phyloP scores from a whole-genome alignment of 2,888 invertebrate genomes.

The Teleogryllus oceanicus region DNA sequence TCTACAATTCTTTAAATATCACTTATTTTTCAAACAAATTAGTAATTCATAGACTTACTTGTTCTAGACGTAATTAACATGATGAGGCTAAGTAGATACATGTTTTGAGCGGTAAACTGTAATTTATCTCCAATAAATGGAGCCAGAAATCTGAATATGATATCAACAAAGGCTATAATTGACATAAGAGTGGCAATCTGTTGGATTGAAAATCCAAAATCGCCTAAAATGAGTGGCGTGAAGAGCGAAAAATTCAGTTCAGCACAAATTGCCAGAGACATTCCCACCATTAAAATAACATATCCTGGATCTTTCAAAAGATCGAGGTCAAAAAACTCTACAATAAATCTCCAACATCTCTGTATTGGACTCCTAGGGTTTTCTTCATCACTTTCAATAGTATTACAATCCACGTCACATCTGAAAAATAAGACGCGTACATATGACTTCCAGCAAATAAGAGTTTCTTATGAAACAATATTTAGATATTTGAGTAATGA shows the following conservation, averaged over 20 bases:
- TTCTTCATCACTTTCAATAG: conserved; percentile 5
- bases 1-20: background rate
- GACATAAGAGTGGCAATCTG: conserved; percentile 63
- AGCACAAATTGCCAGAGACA: conserved; percentile 64
- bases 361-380: conserved; percentile 11
- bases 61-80: conserved; percentile 59
- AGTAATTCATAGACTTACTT: conserved; percentile 53
- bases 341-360: conserved; percentile 49
- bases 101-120: conserved; percentile 57
- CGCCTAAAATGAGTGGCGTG: conserved; percentile 63
- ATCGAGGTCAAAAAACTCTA: conserved; percentile 61
- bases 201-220: conserved; percentile 56
- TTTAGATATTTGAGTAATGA: no score
- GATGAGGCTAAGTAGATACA: conserved; percentile 61
- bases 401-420: background rate
- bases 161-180: conserved; percentile 59
- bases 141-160: conserved; percentile 59
- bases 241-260: conserved; percentile 67
- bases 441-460: no score
- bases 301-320: conserved; percentile 65
- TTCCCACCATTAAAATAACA: conserved; percentile 63
- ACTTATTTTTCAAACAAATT: background rate
- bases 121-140: conserved; percentile 65
- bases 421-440: no score
- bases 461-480: no score